Conservation (phyloP, 2,113 vertebrate genomes). For the Leucopsar rothschildi region DNA sequence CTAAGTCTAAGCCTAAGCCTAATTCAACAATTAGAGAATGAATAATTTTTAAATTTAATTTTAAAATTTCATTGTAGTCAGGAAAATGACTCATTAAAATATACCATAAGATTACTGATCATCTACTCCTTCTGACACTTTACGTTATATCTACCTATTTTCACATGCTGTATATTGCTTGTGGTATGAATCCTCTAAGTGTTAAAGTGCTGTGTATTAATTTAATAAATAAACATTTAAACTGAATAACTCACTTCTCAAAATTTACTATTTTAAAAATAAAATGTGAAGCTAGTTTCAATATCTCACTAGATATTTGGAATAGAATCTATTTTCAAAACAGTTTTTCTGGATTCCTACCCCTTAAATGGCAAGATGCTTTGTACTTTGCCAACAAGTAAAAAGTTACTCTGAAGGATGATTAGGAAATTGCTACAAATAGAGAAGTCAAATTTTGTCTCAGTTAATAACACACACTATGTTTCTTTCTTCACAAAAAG, state of each 20-base stretch:
- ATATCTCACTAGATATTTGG: not conserved
- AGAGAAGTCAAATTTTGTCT: not conserved
- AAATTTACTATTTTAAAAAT: not conserved
- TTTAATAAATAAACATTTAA: not conserved
- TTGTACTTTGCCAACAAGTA: not conserved
- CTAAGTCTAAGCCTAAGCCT: not conserved
- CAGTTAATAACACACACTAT: not conserved
- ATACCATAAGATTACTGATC: not conserved
- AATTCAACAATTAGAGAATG: not conserved
- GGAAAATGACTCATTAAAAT: not conserved
- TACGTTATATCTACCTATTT: not conserved
- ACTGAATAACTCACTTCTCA: not conserved
- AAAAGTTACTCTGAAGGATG: not conserved
- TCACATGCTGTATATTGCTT: not conserved
- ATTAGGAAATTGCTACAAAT: not conserved
- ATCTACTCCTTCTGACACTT: not conserved
- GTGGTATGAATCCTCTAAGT: not conserved
- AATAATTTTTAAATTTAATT: not conserved
- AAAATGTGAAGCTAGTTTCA: not conserved
- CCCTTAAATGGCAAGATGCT: not conserved
- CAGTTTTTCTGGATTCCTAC: not conserved
- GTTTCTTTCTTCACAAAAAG: not conserved
- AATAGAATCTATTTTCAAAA: not conserved
- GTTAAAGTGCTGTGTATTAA: not conserved
- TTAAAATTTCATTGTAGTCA: not conserved